phyloP scores from a whole-genome alignment of 2,888 invertebrate species.

The Volucella inflata region DNA sequence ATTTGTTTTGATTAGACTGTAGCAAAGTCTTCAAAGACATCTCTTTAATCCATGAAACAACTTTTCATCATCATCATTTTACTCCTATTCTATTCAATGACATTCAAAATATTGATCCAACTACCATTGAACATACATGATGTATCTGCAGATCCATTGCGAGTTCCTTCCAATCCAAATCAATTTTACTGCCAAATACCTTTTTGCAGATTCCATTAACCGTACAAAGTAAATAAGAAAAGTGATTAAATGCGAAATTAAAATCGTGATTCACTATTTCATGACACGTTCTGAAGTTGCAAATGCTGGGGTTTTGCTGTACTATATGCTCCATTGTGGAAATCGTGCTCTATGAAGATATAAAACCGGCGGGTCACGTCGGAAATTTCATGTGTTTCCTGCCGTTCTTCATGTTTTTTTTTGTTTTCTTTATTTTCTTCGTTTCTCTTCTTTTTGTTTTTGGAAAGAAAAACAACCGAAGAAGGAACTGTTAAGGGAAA shows the following conservation, averaged over 20 bases:
- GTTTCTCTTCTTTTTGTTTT: neutral
- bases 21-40: neutral
- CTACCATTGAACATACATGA: neutral
- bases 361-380: constrained; percentile 43
- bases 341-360: constrained; percentile 24
- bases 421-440: neutral
- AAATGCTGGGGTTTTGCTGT: neutral
- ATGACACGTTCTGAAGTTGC: constrained; percentile 32
- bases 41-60: neutral
- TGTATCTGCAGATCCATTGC: neutral
- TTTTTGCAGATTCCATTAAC: constrained; percentile 43
- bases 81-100: neutral
- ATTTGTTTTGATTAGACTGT: no score
- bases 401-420: constrained; percentile 25
- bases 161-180: constrained; percentile 18
- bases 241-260: constrained; percentile 50
- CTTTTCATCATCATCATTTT: neutral
- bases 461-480: no score
- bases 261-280: constrained; percentile 62
- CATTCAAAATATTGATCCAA: neutral
- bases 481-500: no score
- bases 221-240: constrained; percentile 42
- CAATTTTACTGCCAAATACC: constrained; percentile 24
- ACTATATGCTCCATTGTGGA: neutral
- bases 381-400: constrained; percentile 26